Evolutionary conservation across 2,888 invertebrate genomes (phyloP), one percentile per base, ranked within the genome.

Genomic region (Nineta flava): DNA sequence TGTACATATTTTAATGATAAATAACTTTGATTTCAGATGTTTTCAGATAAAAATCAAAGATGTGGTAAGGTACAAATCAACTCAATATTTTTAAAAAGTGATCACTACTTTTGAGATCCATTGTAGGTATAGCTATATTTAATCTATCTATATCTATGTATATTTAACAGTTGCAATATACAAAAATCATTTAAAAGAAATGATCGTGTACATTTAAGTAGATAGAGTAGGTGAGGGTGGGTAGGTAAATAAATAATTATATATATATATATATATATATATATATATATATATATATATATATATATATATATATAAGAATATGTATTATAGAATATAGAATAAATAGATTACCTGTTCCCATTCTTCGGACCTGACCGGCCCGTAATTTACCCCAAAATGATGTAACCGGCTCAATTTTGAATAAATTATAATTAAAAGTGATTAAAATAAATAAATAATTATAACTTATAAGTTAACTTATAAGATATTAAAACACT

Each of bases 281-380:
- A 32, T 32, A 32, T 32, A 32, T 32, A 32, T 32, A 32, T 32
- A 32, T 32, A 32, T 32, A 32, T 32, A 32, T 32, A 32, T 32
- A 32, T 32, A 32, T 32, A 32, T 35, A 4, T 35, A 35, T 35
- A 35, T 6, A 38, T 38, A 38, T 38, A 26, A 26, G 1, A 7
- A 26, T 26, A 12, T 38, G n/a, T n/a, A n/a, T 38, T 38, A 32
- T 32, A 38, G 5, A 38, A 38, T 38, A 38, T 38, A 10, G 12
- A 15, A 38, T 38, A 15, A 38, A 38, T 38, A 38, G 12, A 45
- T 61, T 63, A 82, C 82, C 81, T 76, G 81, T 81, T 57, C 81
- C 81, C 82, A 82, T 82, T 63, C 80, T 82, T 61, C 79, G 79
- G 66, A 77, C 74, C 68, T 69, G 71, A 61, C 74, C 72, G 66